A percentile compares a stretch with the other conserved stretches of the same genome.
These are phyloP conservation scores for Hyaena hyaena DNA, from an alignment of 2,113 vertebrate species.

Conservation along the genomic window DNA sequence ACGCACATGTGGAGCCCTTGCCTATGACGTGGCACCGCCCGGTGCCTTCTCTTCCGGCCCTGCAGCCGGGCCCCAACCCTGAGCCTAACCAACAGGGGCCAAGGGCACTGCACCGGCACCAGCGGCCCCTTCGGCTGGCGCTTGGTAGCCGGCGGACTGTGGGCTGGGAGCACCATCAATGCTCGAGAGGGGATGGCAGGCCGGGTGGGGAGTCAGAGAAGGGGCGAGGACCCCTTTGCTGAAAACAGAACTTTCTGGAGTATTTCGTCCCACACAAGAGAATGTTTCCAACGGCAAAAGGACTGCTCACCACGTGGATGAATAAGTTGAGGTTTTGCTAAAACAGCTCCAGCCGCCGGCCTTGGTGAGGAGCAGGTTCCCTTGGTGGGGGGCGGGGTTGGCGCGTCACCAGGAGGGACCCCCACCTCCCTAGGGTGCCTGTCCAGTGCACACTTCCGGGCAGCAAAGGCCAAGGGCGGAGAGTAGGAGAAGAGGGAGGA, in stretches of 20 bases:
- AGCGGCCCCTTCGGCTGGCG: not conserved
- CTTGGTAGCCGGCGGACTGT: not conserved
- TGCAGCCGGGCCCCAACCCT: not conserved
- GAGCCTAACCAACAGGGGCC: rapidly evolving
- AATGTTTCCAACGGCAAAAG: rapidly evolving
- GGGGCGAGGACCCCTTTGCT: not conserved
- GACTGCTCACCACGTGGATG: rapidly evolving
- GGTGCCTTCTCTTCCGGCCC: not conserved
- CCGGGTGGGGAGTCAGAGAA: not conserved
- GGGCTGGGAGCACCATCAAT: not conserved
- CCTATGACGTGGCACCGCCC: not conserved
- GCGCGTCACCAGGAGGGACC: no score
- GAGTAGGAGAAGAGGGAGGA: not conserved
- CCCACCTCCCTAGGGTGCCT: no score
- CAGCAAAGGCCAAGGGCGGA: not conserved
- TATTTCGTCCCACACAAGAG: rapidly evolving
- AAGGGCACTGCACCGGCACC: rapidly evolving
- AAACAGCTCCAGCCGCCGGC: not conserved
- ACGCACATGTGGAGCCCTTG: not conserved
- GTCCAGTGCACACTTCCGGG: not conserved
- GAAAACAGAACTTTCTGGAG: not conserved
- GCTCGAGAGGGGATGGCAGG: not conserved
- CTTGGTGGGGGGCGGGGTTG: not conserved
- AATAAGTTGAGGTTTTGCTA: not conserved
- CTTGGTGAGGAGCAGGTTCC: not conserved